These are phyloP conservation scores for Acyrthosiphon pisum DNA, from an alignment of 1,140 invertebrate genomes.

Conservation along the genomic window DNA sequence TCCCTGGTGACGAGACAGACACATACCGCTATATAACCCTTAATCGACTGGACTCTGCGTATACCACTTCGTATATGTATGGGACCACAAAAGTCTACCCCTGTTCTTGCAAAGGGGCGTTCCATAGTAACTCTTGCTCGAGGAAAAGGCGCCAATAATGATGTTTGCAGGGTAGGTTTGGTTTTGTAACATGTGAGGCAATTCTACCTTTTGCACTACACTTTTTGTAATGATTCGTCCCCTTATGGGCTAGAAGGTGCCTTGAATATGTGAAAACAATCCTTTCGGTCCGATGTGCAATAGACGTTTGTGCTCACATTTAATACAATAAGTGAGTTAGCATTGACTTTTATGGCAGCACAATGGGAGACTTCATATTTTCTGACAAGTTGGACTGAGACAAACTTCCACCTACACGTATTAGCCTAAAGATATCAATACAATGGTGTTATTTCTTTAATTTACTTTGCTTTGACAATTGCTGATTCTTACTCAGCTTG, in stretches of 20 bases:
- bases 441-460: background rate
- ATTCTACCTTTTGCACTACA: too few relatives aligned
- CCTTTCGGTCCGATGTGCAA: background rate
- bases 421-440: background rate
- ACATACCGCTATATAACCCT: background rate
- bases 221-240: background rate
- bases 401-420: slow-evolving; percentile 7
- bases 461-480: background rate
- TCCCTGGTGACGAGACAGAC: background rate
- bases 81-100: background rate
- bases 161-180: background rate
- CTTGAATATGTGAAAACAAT: background rate
- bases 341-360: background rate
- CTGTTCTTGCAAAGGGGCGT: background rate
- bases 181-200: background rate
- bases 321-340: background rate
- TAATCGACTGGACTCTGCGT: background rate
- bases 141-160: background rate
- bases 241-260: background rate
- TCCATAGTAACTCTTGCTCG: background rate
- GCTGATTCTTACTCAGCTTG: background rate
- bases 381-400: background rate
- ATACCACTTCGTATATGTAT: background rate
- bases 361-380: background rate
- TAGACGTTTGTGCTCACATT: background rate